Conservation (phyloP, 2,888 invertebrate species). For the Drosophila borealis region DNA sequence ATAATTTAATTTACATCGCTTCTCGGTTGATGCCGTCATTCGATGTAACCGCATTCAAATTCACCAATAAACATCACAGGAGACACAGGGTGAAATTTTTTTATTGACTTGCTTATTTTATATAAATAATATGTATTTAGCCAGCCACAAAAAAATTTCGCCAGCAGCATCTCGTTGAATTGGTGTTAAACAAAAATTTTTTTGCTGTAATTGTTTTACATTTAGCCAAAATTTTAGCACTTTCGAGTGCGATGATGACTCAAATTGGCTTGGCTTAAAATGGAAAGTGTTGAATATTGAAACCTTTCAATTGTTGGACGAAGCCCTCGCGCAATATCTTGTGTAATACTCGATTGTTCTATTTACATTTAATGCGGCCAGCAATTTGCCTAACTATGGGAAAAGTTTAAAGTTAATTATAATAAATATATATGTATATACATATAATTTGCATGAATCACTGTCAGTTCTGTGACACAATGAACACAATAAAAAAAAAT, state of each 20-base stretch:
- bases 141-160: constrained; percentile 44
- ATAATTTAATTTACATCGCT: constrained; percentile 46
- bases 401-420: constrained; percentile 20
- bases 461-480: constrained; percentile 21
- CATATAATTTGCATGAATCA: constrained; percentile 31
- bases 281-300: constrained; percentile 47
- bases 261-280: constrained; percentile 31
- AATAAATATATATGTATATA: background rate
- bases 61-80: constrained; percentile 1
- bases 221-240: constrained; percentile 54
- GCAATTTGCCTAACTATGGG: constrained; percentile 20
- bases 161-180: constrained; percentile 33
- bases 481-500: constrained; percentile 21
- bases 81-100: constrained; percentile 36
- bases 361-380: no score
- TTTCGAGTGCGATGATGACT: constrained; percentile 15
- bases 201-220: constrained; percentile 27
- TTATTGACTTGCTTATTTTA: background rate
- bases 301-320: background rate
- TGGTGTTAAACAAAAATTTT: constrained; percentile 47
- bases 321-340: background rate
- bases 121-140: constrained; percentile 39
- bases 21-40: constrained; percentile 16
- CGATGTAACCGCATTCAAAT: constrained; percentile 44
- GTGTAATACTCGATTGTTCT: background rate